Evolutionary conservation across 2,797 vertebrate genomes (phyloP), one percentile per base, ranked within the genome.

Genomic region (Rhyacichthys aspro): DNA sequence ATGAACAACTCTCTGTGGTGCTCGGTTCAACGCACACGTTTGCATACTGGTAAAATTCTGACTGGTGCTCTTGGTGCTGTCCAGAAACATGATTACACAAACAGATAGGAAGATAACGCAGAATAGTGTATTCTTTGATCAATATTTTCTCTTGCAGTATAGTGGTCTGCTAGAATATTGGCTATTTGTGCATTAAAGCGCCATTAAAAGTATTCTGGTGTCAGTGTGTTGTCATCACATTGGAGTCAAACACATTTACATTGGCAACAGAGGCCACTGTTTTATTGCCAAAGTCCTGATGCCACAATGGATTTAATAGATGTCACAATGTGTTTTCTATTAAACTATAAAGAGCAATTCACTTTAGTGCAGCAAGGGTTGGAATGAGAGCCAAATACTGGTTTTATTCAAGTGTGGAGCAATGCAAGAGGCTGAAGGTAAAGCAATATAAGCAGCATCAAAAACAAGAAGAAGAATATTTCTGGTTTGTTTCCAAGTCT

Each of bases 191-290:
- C 43, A 23, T 28, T 61, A 44, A 59, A 52, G 16, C 16, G 17
- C 49, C 34, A 52, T 52, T 52, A 17, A 37, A 28, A 37, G 33
- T 52, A 52, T 16, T 18, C 34, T 52, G 18, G 23, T 28, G 23
- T 28, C 23, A 28, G 23, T 28, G 49, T 17, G 1, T 11, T 1
- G 34, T 16, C 34, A 19, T 38, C 37, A 52, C 48, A 50, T 11
- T 36, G 15, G 9, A 52, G 49, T 52, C 49, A 37, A 37, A 11
- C 33, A 12, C 36, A 34, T 52, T 17, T 52, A 52, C 49, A 52
- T 37, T 52, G 49, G 49, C 49, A 38, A 38, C 34, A 52, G 49
- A 18, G 49, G 34, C 15, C 34, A 18, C 49, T 16, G 15, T 1
- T 32, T 32, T 10, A 18, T 11, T 17, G 11, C 14, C 36, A 52